phyloP scores from a whole-genome alignment of 1,140 invertebrate genomes.

The Parapsyche elsis region DNA sequence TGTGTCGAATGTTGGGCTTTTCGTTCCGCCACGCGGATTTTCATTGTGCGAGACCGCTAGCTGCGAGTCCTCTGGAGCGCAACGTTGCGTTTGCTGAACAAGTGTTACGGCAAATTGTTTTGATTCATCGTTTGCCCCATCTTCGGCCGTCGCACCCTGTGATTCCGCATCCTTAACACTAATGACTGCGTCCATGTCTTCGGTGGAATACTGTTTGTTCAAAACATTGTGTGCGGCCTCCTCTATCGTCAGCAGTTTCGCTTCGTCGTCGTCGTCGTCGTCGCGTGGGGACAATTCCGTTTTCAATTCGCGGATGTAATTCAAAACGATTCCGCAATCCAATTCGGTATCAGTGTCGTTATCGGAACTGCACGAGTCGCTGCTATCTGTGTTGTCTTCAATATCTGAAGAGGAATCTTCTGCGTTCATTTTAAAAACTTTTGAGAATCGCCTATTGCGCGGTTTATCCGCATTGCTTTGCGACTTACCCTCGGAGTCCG shows the following conservation, averaged over 20 bases:
- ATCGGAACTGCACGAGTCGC: conserved; percentile 68
- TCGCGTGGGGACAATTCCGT: conserved; percentile 30
- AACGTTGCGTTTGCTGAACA: conserved; percentile 38
- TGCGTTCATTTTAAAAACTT: conserved; percentile 80
- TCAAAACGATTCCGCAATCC: conserved; percentile 63
- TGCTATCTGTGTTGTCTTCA: conserved; percentile 67
- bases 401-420: conserved; percentile 74
- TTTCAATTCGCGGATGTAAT: conserved; percentile 62
- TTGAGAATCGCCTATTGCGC: conserved; percentile 71
- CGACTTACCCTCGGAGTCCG: conserved; percentile 73
- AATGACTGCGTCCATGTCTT: background rate
- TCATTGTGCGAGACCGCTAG: conserved; percentile 44
- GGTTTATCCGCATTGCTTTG: conserved; percentile 74
- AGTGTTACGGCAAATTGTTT: conserved; percentile 33
- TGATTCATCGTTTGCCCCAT: conserved; percentile 20
- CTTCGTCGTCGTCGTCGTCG: background rate
- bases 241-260: conserved; percentile 40
- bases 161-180: background rate
- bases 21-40: conserved; percentile 36
- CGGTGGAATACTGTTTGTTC: conserved; percentile 17
- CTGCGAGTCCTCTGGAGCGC: conserved; percentile 32
- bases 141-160: background rate
- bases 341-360: conserved; percentile 68
- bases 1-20: conserved; percentile 16
- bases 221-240: conserved; percentile 46